Conservation (phyloP, 2,113 vertebrate genomes). For the Chloropsis cyanopogon region DNA sequence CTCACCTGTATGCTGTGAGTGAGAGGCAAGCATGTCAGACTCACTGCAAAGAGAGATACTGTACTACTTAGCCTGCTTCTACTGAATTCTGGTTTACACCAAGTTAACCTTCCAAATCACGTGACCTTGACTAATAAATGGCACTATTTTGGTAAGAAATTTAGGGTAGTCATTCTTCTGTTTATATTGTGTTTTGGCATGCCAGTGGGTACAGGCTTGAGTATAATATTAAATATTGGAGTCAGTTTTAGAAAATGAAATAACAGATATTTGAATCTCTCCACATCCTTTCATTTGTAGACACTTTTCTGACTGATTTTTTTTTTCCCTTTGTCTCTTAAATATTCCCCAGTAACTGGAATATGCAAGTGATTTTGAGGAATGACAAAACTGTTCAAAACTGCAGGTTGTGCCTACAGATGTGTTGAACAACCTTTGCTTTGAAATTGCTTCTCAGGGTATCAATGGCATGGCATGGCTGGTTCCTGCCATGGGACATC, state of each 20-base stretch:
- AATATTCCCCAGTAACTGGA: not conserved
- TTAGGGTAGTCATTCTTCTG: not conserved
- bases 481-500: accelerated
- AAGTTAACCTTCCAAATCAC: not conserved
- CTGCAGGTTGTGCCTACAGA: not conserved
- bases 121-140: not conserved
- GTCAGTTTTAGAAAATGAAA: not conserved
- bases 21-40: not conserved
- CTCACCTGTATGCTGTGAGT: not conserved
- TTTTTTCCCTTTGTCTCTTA: not conserved
- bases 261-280: not conserved
- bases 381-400: not conserved
- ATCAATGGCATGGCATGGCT: accelerated
- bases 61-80: not conserved
- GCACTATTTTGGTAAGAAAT: not conserved
- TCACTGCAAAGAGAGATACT: not conserved
- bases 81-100: not conserved
- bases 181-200: not conserved
- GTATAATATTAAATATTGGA: not conserved
- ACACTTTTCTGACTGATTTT: not conserved
- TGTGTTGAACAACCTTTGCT: not conserved
- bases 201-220: not conserved
- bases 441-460: accelerated
- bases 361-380: not conserved
- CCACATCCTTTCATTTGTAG: not conserved